Evolutionary conservation across 2,888 invertebrate genomes (phyloP), one percentile per base, ranked within the genome.

Genomic region (Lasioglossum lativentre): DNA sequence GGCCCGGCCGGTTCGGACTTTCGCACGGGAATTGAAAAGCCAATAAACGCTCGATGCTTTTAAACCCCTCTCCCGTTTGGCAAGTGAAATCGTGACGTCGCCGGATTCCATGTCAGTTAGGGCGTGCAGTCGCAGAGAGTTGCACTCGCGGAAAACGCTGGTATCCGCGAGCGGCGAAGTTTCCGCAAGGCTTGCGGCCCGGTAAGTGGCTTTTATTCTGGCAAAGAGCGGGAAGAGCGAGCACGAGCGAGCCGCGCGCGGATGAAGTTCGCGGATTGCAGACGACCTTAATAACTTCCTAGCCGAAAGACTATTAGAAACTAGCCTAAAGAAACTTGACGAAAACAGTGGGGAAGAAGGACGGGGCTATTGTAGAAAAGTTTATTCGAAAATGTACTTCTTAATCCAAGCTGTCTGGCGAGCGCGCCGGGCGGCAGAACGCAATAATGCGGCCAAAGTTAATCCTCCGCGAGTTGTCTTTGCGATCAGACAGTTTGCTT

Each of bases 131-230:
- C 12, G 27, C n/a, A 66, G 6, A 66, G 3, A 34, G 63, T 47
- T 27, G 19, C 19, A 75, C 2, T 40, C 56, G 42, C 59, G 40
- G 63, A 75, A 63, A 75, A 63, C 38, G 27, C 23, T 63, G 23
- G 42, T 75, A 42, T 75, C 59, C 40, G 14, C n/a, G 27, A 23
- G 56, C 38, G 74, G 6, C 38, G 40, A 75, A 75, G 74, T 75
- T 59, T 75, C 27, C 16, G 63, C 63, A 10, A n/a, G 59, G 27
- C 59, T 75, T 19, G 40, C 27, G 42, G 75, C 47, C 16, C 40
- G 40, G 63, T 63, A 63, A 75, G 75, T 75, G 75, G 75, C 59
- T 75, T 75, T 75, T 59, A 59, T 75, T 63, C 42, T 23, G n/a
- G 59, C 56, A 16, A n/a, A n/a, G 45, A 45, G 45, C 74, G n/a